Evolutionary conservation across 2,888 invertebrate genomes (phyloP).

Genomic region (Zele albiditarsus): DNA sequence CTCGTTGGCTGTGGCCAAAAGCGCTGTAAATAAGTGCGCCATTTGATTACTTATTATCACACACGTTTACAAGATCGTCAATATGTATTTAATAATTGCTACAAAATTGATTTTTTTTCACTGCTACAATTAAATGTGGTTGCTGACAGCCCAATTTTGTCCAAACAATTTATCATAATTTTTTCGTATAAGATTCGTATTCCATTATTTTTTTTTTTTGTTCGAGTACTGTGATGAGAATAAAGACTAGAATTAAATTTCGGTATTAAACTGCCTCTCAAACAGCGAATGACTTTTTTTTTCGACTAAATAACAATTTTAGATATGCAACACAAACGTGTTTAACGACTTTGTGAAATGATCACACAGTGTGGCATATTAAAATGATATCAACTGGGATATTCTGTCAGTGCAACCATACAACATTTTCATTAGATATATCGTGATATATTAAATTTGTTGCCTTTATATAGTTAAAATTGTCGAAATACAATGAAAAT

Average conservation of each 20-base stretch:
- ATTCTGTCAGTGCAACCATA: background rate
- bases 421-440: background rate
- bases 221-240: conserved; percentile 48
- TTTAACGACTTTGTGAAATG: no score
- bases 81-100: background rate
- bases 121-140: conserved; percentile 22
- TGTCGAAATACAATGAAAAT: conserved; percentile 46
- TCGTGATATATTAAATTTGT: conserved; percentile 47
- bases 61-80: background rate
- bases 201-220: conserved; percentile 11
- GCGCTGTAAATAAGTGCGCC: background rate
- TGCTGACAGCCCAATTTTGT: conserved; percentile 37
- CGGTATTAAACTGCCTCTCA: conserved; percentile 25
- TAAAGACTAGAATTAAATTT: conserved; percentile 48
- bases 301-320: background rate
- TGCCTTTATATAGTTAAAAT: conserved; percentile 50
- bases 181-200: background rate
- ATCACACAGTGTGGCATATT: background rate
- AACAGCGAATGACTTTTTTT: conserved; percentile 18
- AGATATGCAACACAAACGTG: no score
- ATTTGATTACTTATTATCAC: conserved; percentile 19
- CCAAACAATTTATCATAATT: conserved; percentile 27
- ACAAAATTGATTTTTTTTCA: background rate
- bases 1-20: conserved; percentile 19
- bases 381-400: background rate